phyloP scores from a whole-genome alignment of 2,797 vertebrate species.

The Enteromius fasciolatus region DNA sequence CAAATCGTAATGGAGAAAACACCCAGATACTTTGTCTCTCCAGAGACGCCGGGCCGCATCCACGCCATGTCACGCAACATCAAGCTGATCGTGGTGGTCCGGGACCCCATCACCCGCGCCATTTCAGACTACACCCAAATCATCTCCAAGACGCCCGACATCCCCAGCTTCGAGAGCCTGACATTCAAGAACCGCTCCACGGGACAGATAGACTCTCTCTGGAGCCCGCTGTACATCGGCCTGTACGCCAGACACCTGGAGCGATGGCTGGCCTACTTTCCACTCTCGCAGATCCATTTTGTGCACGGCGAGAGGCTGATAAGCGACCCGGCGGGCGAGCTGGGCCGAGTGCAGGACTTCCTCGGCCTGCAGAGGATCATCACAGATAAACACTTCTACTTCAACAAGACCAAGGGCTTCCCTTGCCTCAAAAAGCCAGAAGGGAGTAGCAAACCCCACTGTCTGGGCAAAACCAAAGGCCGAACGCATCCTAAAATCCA shows the following conservation, averaged over 20 bases:
- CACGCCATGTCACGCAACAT: conserved; percentile 79
- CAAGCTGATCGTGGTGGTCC: conserved; percentile 83
- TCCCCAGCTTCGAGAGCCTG: conserved; percentile 79
- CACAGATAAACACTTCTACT: conserved; percentile 86
- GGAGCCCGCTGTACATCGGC: conserved; percentile 85
- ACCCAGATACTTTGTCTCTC: conserved; percentile 81
- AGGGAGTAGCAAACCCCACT: conserved; percentile 83
- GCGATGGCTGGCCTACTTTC: conserved; percentile 83
- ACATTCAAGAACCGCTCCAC: conserved; percentile 80
- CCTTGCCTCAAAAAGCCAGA: conserved; percentile 84
- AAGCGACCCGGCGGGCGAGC: conserved; percentile 80
- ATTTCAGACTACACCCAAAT: conserved; percentile 86
- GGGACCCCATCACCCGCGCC: conserved; percentile 82
- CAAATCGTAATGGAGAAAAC: conserved; percentile 87
- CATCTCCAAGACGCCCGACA: conserved; percentile 80
- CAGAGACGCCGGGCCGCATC: conserved; percentile 79
- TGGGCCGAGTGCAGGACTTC: conserved; percentile 83
- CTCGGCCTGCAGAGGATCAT: conserved; percentile 82
- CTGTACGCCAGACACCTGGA: conserved; percentile 83
- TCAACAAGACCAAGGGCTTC: conserved; percentile 86
- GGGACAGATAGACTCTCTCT: conserved; percentile 78
- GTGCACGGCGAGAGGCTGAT: conserved; percentile 83
- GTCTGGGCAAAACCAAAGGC: conserved; percentile 83
- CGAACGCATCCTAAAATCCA: conserved; percentile 77
- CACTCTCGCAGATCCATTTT: conserved; percentile 80